Evolutionary conservation across 1,140 invertebrate genomes (phyloP).

Genomic region (Sinella curviseta): DNA sequence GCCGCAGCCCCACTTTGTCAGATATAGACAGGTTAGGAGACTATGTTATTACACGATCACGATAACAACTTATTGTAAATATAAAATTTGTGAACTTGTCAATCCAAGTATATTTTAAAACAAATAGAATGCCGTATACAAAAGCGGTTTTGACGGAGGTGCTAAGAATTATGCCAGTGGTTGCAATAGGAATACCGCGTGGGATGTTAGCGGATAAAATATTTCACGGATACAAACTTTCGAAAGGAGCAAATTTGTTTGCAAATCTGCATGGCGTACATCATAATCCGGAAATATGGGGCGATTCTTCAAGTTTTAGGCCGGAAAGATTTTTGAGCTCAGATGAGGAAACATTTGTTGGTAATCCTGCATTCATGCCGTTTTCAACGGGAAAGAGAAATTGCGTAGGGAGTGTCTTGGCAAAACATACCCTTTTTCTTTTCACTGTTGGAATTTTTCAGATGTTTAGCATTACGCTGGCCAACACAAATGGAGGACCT

Average conservation of each 20-base stretch:
- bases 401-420: too few relatives aligned
- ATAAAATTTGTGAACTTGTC: neutral
- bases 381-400: conserved; percentile 61
- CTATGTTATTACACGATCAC: neutral
- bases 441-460: too few relatives aligned
- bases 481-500: too few relatives aligned
- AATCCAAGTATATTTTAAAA: neutral
- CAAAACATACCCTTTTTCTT: too few relatives aligned
- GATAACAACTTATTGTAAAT: neutral
- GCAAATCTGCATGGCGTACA: neutral
- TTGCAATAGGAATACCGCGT: neutral
- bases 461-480: too few relatives aligned
- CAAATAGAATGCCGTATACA: conserved; percentile 17
- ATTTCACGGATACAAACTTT: conserved; percentile 37
- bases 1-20: neutral
- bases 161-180: neutral
- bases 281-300: neutral
- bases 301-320: conserved; percentile 52
- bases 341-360: conserved; percentile 33
- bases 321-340: conserved; percentile 50
- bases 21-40: neutral
- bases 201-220: neutral
- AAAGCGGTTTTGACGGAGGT: conserved; percentile 16
- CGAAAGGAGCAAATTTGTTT: conserved; percentile 40
- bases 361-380: conserved; percentile 43